Percentiles rank a stretch among this genome's conserved stretches.
These are phyloP conservation scores for Myoxocephalus aenaeus DNA, from an alignment of 2,797 vertebrate species.

Conservation along the genomic window DNA sequence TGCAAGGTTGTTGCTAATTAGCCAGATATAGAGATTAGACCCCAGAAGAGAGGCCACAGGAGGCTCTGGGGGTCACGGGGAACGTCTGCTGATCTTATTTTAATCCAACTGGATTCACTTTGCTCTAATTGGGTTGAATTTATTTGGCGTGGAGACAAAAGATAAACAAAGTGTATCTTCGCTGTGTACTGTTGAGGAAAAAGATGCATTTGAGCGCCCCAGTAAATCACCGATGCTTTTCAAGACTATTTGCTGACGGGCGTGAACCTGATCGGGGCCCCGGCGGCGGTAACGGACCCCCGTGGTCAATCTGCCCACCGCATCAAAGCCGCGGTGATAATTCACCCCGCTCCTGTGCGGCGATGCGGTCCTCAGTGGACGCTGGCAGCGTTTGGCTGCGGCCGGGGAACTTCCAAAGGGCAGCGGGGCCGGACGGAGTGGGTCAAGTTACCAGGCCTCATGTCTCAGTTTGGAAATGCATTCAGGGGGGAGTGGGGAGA, in stretches of 20 bases:
- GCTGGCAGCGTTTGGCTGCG: conserved; percentile 22
- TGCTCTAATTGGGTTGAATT: conserved; percentile 24
- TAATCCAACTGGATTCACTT: conserved; percentile 43
- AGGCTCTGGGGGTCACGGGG: conserved; percentile 19
- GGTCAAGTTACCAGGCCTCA: conserved; percentile 67
- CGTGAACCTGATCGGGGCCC: conserved; percentile 41
- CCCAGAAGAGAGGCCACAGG: conserved; percentile 6
- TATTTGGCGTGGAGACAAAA: background rate
- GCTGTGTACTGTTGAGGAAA: background rate
- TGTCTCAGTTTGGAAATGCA: conserved; percentile 64
- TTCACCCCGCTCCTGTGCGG: conserved; percentile 42
- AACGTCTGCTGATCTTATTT: conserved; percentile 45
- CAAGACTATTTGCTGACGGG: conserved; percentile 47
- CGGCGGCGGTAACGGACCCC: conserved; percentile 7
- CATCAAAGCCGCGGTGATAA: conserved; percentile 63
- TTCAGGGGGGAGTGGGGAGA: background rate
- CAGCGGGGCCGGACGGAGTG: background rate
- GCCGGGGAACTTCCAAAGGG: conserved; percentile 74
- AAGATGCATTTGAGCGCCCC: background rate
- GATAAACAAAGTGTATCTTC: background rate
- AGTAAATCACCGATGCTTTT: conserved; percentile 19
- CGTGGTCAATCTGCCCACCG: conserved; percentile 33
- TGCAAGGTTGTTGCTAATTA: conserved; percentile 60
- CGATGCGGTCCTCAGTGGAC: conserved; percentile 31
- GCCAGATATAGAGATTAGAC: conserved; percentile 60